These are phyloP conservation scores for Enoplosus armatus DNA, from an alignment of 2,797 vertebrate genomes.

Conservation along the genomic window DNA sequence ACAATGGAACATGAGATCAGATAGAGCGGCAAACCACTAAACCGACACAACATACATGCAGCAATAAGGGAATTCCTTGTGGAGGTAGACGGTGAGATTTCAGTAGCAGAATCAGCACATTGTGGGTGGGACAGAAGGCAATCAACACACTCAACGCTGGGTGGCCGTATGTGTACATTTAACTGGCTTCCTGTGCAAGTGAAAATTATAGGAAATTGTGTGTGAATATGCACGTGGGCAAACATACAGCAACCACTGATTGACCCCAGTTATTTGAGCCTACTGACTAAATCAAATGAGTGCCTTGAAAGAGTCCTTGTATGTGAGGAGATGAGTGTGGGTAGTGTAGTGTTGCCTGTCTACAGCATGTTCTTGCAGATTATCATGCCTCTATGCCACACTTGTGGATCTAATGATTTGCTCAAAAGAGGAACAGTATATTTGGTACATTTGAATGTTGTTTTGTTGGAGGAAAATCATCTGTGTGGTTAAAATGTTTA, in stretches of 20 bases:
- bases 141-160: slow-evolving; percentile 26
- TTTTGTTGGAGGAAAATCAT: neutral
- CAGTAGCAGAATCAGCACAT: slow-evolving; percentile 28
- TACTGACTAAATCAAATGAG: slow-evolving; percentile 34
- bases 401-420: neutral
- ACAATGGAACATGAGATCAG: neutral
- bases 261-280: slow-evolving; percentile 52
- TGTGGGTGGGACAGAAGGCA: slow-evolving; percentile 37
- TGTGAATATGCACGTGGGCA: slow-evolving; percentile 62
- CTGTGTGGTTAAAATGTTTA: neutral
- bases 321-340: slow-evolving; percentile 13
- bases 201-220: slow-evolving; percentile 65
- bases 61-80: neutral
- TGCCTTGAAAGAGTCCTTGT: slow-evolving; percentile 31
- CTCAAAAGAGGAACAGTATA: neutral
- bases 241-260: slow-evolving; percentile 41
- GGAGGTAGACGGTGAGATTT: slow-evolving; percentile 25
- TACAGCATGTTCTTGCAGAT: slow-evolving; percentile 3
- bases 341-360: neutral
- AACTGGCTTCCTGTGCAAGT: slow-evolving; percentile 47
- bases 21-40: neutral
- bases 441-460: neutral
- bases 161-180: slow-evolving; percentile 61
- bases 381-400: neutral
- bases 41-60: slow-evolving; percentile 17